phyloP scores from a whole-genome alignment of 2,797 vertebrate genomes.

The Liparis tanakae region DNA sequence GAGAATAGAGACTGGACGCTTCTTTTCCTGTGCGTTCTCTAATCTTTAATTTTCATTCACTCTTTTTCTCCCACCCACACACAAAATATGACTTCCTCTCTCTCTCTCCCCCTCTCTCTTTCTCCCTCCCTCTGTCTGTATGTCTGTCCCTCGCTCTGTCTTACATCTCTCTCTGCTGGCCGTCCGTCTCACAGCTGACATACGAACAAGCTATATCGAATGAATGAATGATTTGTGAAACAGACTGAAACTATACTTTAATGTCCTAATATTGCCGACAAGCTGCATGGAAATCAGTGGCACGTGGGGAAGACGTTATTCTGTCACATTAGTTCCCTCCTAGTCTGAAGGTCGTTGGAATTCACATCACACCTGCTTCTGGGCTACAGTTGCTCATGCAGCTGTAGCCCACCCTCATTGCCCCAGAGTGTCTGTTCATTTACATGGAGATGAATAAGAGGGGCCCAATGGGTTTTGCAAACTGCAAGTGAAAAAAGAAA shows the following conservation, averaged over 20 bases:
- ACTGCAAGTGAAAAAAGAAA: not conserved
- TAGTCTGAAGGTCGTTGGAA: conserved; percentile 44
- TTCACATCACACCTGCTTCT: conserved; percentile 43
- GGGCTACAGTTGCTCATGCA: conserved; percentile 40
- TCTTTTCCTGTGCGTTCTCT: conserved; percentile 34
- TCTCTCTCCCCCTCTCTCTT: not conserved
- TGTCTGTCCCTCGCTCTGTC: conserved; percentile 14
- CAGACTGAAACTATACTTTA: not conserved
- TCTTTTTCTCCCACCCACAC: conserved; percentile 39
- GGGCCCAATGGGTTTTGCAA: not conserved
- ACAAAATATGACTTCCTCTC: conserved; percentile 39
- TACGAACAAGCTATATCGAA: not conserved
- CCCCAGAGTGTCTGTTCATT: not conserved
- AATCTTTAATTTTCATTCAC: conserved; percentile 61
- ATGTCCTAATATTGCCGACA: not conserved
- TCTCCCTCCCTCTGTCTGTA: conserved; percentile 1
- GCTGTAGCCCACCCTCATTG: conserved; percentile 28
- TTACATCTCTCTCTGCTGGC: not conserved
- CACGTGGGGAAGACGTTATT: conserved; percentile 16
- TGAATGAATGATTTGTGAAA: conserved; percentile 16
- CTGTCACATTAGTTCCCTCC: conserved; percentile 43
- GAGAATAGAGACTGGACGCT: conserved; percentile 20
- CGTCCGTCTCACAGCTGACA: conserved; percentile 30
- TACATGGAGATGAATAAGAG: not conserved
- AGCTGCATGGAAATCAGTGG: conserved; percentile 3